Conservation (phyloP, 2,113 vertebrate species). For the Pteruthius melanotis region DNA sequence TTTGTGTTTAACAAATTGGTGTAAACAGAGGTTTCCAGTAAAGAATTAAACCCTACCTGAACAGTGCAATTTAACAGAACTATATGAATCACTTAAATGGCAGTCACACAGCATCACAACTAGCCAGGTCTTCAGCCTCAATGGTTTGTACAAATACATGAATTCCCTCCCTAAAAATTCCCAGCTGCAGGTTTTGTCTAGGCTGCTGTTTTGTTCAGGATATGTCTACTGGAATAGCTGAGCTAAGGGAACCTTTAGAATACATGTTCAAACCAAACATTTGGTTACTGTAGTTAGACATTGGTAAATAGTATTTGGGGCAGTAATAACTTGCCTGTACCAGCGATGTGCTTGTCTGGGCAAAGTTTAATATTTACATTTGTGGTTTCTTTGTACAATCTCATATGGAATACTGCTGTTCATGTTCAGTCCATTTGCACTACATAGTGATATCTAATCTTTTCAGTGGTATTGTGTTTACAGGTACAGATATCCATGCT, state of each 20-base stretch:
- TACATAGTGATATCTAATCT: not conserved
- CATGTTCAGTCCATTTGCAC: not conserved
- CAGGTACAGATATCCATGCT: not conserved
- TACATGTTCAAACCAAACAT: conserved; percentile 34
- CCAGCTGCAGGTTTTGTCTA: not conserved
- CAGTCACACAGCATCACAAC: not conserved
- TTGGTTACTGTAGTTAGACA: conserved; percentile 33
- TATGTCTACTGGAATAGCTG: conserved; percentile 2
- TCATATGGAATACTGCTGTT: not conserved
- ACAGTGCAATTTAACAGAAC: not conserved
- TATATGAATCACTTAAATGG: not conserved
- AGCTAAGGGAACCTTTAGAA: conserved; percentile 32
- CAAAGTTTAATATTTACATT: conserved; percentile 51
- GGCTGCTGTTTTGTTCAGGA: not conserved
- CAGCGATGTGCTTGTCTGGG: not conserved
- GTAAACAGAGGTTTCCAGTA: not conserved
- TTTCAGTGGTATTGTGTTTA: not conserved
- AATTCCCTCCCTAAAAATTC: not conserved
- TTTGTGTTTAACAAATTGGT: conserved; percentile 21
- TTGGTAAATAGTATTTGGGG: conserved; percentile 2
- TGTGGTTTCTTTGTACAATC: conserved; percentile 12
- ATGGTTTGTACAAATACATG: not conserved
- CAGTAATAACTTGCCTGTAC: conserved; percentile 40
- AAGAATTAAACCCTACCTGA: not conserved
- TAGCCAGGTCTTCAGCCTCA: not conserved